phyloP scores from a whole-genome alignment of 2,113 vertebrate genomes.

The Astur gentilis region DNA sequence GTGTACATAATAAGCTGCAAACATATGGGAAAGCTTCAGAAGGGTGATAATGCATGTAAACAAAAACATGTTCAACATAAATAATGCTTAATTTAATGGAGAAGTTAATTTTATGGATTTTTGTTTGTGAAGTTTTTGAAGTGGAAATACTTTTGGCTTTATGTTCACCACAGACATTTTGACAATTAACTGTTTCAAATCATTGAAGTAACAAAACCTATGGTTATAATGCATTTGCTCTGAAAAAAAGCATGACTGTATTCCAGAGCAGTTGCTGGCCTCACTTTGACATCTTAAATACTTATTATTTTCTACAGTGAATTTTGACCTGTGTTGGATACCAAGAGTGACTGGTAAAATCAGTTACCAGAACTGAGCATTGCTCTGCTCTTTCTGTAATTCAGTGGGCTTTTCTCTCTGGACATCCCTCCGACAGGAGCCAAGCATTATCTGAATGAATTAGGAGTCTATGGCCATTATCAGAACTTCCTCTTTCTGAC shows the following conservation, averaged over 20 bases:
- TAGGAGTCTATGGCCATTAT: neutral
- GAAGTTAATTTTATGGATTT: conserved; percentile 44
- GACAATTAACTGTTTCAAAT: conserved; percentile 62
- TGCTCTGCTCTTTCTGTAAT: neutral
- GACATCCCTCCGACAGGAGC: neutral
- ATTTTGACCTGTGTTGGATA: neutral
- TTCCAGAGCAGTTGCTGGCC: neutral
- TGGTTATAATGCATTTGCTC: neutral
- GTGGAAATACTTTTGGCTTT: conserved; percentile 34
- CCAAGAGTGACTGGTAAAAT: neutral
- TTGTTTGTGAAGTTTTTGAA: conserved; percentile 46
- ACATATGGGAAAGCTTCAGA: conserved; percentile 84
- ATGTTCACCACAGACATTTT: conserved; percentile 4
- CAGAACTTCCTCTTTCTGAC: neutral
- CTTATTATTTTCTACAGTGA: neutral
- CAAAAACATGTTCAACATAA: conserved; percentile 59
- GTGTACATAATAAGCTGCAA: conserved; percentile 73
- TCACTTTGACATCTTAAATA: neutral
- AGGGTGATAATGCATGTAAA: conserved; percentile 78
- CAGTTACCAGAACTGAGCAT: neutral
- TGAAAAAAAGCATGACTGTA: neutral
- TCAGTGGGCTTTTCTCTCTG: neutral
- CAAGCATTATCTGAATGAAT: neutral
- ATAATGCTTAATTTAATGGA: conserved; percentile 36
- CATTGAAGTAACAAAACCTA: neutral